A percentile compares a stretch with the other conserved stretches of the same genome.
Evolutionary conservation across 2,113 vertebrate genomes (phyloP).

Genomic region (Catharus minimus): DNA sequence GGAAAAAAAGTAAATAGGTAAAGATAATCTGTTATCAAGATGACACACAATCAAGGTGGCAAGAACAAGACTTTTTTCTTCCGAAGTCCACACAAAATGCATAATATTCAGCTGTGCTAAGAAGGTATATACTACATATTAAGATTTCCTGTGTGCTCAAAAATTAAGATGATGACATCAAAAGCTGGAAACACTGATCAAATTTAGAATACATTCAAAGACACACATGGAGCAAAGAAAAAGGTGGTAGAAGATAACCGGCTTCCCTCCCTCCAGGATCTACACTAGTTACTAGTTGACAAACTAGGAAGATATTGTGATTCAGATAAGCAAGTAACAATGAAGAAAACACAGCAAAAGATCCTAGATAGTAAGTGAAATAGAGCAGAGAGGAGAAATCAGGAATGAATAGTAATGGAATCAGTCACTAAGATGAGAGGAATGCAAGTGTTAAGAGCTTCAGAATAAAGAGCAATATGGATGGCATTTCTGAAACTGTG

Average conservation of each 20-base stretch:
- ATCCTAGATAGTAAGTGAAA: background rate
- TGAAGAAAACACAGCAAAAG: background rate
- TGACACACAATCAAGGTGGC: background rate
- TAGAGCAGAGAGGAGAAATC: background rate
- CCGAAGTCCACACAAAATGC: background rate
- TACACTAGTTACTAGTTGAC: background rate
- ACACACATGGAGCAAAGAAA: background rate
- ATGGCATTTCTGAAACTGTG: background rate
- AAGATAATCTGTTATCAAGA: background rate
- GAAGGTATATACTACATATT: background rate
- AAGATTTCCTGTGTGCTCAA: background rate
- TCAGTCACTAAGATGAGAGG: background rate
- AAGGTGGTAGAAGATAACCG: background rate
- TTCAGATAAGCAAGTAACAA: background rate
- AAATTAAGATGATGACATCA: background rate
- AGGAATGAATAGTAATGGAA: background rate
- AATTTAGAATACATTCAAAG: background rate
- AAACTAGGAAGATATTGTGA: background rate
- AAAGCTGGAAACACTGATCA: background rate
- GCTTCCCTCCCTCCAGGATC: accelerated
- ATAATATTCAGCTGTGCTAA: background rate
- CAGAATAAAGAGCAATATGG: background rate
- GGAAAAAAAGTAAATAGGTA: background rate
- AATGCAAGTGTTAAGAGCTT: background rate
- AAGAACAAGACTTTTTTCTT: background rate